A percentile compares a stretch with the other conserved stretches of the same genome.
These are phyloP conservation scores for Cerceris rybyensis DNA, from an alignment of 2,888 invertebrate genomes.

Conservation along the genomic window DNA sequence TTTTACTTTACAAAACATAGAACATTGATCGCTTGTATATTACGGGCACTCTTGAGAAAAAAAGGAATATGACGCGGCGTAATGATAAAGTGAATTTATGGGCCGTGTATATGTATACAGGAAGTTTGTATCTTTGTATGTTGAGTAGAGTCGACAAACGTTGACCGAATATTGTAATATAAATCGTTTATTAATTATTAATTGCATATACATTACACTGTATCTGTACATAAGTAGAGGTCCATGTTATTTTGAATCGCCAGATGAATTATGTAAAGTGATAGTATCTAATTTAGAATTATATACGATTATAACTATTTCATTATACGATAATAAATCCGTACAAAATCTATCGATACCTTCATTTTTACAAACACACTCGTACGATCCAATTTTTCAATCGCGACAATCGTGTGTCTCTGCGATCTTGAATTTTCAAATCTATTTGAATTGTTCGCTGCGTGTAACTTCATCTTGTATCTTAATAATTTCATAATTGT, in stretches of 20 bases:
- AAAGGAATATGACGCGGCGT: conserved; percentile 48
- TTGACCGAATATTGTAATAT: conserved; percentile 70
- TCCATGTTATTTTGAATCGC: conserved; percentile 81
- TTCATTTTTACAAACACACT: conserved; percentile 28
- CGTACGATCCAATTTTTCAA: neutral
- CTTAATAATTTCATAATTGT: too few relatives aligned
- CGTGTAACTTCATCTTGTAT: too few relatives aligned
- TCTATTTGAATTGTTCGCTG: too few relatives aligned
- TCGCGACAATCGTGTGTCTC: too few relatives aligned
- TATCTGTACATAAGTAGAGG: conserved; percentile 81
- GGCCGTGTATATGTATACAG: conserved; percentile 73
- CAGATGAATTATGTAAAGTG: conserved; percentile 79
- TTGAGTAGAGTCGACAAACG: conserved; percentile 71
- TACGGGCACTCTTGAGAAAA: conserved; percentile 54
- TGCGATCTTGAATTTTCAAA: too few relatives aligned
- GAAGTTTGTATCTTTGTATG: conserved; percentile 81
- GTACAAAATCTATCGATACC: conserved; percentile 64
- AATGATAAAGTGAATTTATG: conserved; percentile 65
- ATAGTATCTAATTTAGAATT: conserved; percentile 81
- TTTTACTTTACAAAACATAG: conserved; percentile 77
- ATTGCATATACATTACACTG: conserved; percentile 79
- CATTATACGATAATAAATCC: conserved; percentile 79
- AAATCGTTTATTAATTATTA: conserved; percentile 77
- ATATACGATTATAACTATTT: conserved; percentile 80
- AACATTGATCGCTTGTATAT: conserved; percentile 68